Base-by-base conservation (phyloP, 2,888 invertebrate genomes). In the Eristalis tenax region DNA sequence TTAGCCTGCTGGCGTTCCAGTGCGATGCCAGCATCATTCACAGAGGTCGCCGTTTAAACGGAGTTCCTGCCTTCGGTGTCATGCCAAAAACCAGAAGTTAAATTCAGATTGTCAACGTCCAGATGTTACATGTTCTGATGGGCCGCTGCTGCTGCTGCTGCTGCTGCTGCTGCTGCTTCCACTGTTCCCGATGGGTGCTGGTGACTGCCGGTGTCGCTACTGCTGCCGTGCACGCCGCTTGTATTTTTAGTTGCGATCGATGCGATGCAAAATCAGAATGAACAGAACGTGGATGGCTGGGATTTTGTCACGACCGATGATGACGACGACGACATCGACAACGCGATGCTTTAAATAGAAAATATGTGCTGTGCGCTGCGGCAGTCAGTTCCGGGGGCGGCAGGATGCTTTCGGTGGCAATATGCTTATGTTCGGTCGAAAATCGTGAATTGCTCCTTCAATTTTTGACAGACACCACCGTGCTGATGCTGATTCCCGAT, bases 251-350 rank as follows among this genome's bases (percentile, higher is more conserved):
- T 63, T 75, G 73, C 75, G 75, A 86, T 86, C 86, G 86, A 86
- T 86, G 86, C 70, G 75, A 86, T 82, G 82, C 86, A 82, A 82
- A 86, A 82, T 82, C 82, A 75, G 78, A 75, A 86, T 78, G 61
- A 77, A 75, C 70, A 35, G 65, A 66, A 78, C 66, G 66, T 78
- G 63, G 61, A 63, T 78, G 68, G 77, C 28, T 82, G 63, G 78
- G 64, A 69, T 81, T 85, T 77, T 74, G 82, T 86, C 86, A 86
- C 86, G 86, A 86, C 86, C 40, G 83, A 79, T 78, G 63, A 83
- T 75, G 68, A 76, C 64, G 66, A 84, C 32, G 26, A 26, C 78
- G 64, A 71, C 57, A 22, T n/a, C 40, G 65, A 38, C 35, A 65
- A 13, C 8, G 59, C 69, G 50, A 50, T 32, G 78, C 78, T 83